phyloP scores from a whole-genome alignment of 2,888 invertebrate genomes.

The Lysandra bellargus region DNA sequence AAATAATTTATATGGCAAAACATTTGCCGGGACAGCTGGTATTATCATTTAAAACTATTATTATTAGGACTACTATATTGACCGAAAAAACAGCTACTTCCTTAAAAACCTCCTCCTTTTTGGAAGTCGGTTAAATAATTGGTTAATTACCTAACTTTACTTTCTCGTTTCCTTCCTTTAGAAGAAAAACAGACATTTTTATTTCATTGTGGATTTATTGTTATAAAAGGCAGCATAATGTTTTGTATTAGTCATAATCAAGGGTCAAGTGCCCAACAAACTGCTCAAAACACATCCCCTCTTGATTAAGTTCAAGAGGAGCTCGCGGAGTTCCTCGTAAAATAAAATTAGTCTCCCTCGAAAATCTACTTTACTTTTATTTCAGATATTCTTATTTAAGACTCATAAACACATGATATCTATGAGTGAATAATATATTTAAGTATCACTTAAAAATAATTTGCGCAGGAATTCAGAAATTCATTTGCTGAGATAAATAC shows the following conservation, averaged over 20 bases:
- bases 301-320: slow-evolving; percentile 67
- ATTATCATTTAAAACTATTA: no score
- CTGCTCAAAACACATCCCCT: slow-evolving; percentile 62
- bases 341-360: slow-evolving; percentile 60
- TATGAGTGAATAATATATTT: neutral
- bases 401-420: neutral
- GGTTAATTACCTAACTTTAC: no score
- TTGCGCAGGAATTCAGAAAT: neutral
- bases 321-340: slow-evolving; percentile 58
- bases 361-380: slow-evolving; percentile 41
- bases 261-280: slow-evolving; percentile 70
- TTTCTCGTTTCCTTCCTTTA: neutral
- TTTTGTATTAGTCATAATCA: slow-evolving; percentile 56
- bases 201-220: neutral
- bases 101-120: no score
- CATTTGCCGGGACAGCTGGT: no score
- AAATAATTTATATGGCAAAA: no score
- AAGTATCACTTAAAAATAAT: no score
- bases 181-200: neutral
- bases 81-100: no score
- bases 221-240: neutral
- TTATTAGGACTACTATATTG: no score
- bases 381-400: neutral
- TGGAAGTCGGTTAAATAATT: no score
- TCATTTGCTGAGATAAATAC: neutral